A percentile compares a stretch with the other conserved stretches of the same genome.
Evolutionary conservation across 2,888 invertebrate species (phyloP).

Genomic region (Nasonovia ribisnigri): DNA sequence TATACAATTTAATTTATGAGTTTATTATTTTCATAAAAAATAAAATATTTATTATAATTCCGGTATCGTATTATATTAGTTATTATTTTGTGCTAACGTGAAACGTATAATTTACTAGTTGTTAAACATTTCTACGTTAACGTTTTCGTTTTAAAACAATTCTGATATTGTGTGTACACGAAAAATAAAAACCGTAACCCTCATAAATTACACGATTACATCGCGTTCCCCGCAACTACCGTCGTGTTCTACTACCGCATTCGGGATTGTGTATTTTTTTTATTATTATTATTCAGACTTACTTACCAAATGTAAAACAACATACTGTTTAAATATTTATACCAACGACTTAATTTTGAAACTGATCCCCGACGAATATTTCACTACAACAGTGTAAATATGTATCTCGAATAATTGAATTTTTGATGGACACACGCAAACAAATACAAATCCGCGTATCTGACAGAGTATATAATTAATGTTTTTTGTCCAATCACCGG

Average conservation of each 20-base stretch:
- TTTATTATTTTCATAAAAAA: neutral
- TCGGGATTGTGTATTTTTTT: neutral
- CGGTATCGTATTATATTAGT: neutral
- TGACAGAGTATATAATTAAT: neutral
- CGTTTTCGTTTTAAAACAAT: neutral
- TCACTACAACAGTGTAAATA: neutral
- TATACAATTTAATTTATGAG: neutral
- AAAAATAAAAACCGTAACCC: neutral
- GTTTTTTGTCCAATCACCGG: neutral
- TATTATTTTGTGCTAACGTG: neutral
- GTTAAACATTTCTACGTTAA: neutral
- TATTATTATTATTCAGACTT: neutral
- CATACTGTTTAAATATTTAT: neutral
- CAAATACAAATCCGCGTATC: neutral
- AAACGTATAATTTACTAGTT: neutral
- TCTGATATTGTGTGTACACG: neutral
- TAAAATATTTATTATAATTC: neutral
- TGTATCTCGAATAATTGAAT: conserved; percentile 14
- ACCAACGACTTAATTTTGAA: neutral
- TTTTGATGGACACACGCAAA: neutral
- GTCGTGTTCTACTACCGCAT: neutral
- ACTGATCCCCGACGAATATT: conserved; percentile 1
- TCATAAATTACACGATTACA: conserved; percentile 5
- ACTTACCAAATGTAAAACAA: neutral
- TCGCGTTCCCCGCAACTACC: neutral